These are phyloP conservation scores for Tenthredo notha DNA, from an alignment of 2,888 invertebrate species.

Conservation along the genomic window DNA sequence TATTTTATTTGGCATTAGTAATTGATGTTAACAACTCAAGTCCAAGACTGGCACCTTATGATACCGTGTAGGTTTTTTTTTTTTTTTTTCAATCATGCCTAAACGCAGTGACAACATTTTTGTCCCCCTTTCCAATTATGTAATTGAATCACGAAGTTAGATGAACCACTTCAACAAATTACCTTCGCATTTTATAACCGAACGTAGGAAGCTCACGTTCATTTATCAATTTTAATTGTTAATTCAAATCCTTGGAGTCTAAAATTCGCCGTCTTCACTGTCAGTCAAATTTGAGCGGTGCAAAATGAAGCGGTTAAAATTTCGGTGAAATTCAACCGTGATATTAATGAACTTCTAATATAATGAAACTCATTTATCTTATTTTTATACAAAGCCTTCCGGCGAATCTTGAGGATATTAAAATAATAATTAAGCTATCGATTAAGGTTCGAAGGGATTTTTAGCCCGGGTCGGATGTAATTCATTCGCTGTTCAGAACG, in stretches of 20 bases:
- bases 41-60: not conserved
- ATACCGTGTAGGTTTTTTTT: not conserved
- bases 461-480: constrained; percentile 13
- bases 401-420: not conserved
- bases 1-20: not conserved
- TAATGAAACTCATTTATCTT: not conserved
- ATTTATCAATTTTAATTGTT: constrained; percentile 10
- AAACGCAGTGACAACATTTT: not conserved
- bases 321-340: not conserved
- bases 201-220: not conserved
- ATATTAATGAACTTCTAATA: not conserved
- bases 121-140: constrained; percentile 1
- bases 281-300: not conserved
- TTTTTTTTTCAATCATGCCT: not conserved
- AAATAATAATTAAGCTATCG: constrained; percentile 6
- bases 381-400: not conserved
- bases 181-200: not conserved
- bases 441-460: not conserved
- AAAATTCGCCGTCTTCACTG: not conserved
- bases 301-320: not conserved
- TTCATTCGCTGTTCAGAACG: constrained; percentile 61
- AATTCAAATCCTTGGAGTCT: not conserved
- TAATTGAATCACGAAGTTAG: constrained; percentile 15
- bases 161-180: constrained; percentile 6
- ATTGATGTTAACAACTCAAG: not conserved